phyloP scores from a whole-genome alignment of 2,888 invertebrate genomes.

The Pollenia griseotomentosa region DNA sequence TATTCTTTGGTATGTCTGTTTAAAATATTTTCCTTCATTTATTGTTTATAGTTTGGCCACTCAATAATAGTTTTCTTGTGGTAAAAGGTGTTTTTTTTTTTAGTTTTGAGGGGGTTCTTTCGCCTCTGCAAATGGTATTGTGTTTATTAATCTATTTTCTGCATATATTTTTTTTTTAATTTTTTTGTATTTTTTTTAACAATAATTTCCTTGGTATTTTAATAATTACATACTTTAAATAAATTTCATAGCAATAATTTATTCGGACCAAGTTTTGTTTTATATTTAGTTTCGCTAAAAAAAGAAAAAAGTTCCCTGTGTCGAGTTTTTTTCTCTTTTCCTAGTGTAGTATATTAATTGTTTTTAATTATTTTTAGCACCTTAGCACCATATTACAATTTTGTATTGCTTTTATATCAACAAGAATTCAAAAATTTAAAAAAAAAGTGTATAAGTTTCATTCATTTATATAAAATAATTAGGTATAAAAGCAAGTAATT shows the following conservation, averaged over 20 bases:
- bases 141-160: conserved; percentile 46
- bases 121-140: conserved; percentile 14
- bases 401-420: conserved; percentile 32
- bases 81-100: conserved; percentile 1
- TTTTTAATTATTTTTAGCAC: conserved; percentile 71
- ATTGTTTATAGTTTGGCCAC: conserved; percentile 50
- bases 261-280: conserved; percentile 10
- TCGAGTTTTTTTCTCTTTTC: conserved; percentile 12
- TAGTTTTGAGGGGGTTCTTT: background rate
- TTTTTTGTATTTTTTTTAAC: conserved; percentile 23
- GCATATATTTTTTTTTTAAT: background rate
- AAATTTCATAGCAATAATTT: conserved; percentile 59
- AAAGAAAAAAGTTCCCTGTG: conserved; percentile 11
- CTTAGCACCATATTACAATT: conserved; percentile 59
- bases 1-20: conserved; percentile 34
- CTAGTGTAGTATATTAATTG: conserved; percentile 61
- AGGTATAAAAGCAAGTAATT: conserved; percentile 22
- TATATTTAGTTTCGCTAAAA: conserved; percentile 2
- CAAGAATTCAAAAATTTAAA: conserved; percentile 29
- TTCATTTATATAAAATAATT: conserved; percentile 44
- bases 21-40: conserved; percentile 13
- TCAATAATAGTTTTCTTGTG: conserved; percentile 29
- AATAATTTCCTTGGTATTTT: conserved; percentile 56
- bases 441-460: background rate
- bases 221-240: conserved; percentile 72